Base-by-base conservation (phyloP, 2,888 invertebrate genomes). In the Orgyia antiqua region DNA sequence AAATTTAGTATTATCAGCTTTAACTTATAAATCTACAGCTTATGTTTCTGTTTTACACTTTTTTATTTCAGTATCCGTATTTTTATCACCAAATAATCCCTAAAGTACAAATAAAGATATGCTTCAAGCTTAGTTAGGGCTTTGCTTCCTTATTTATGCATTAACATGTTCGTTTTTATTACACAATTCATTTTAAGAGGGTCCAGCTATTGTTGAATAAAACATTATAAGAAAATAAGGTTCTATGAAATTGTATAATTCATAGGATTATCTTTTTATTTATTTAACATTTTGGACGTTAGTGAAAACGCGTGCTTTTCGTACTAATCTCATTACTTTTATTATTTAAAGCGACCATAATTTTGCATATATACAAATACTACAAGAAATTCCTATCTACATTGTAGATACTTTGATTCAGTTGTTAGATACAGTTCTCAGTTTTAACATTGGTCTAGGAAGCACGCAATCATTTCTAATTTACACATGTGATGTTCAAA, bases 101-200 rank as follows among this genome's bases (percentile, higher is more conserved):
- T 34, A 18, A 13, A 25, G 20, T 38, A 33, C 36, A 27, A 36
- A 24, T 29, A 25, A 13, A 12, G 36, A 28, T 32, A 35, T 21
- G 68, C 68, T 69, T 68, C 18, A 32, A 56, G 68, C 67, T 68
- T 67, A 36, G 41, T 36, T 50, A 58, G 57, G 55, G 66, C 69
- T 71, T 65, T 30, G 68, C 69, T 68, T 67, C 31, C 51, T 45
- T 50, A 52, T 51, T 46, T 51, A 54, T 43, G 51, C 52, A 52
- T 48, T 39, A 49, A 46, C 46, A 35, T 13, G n/a, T 8, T 23
- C 32, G 45, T 43, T 48, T 31, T 36, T 48, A 47, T 48, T 29
- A 44, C 38, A 35, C 49, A 33, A 45, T 40, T 45, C 34, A 45
- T 34, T 31, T 31, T 37, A 46, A 44, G 45, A 48, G 51, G 39